Evolutionary conservation across 2,797 vertebrate genomes (phyloP), one percentile per base, ranked within the genome.

Genomic region (Petrocephalus sullivani): DNA sequence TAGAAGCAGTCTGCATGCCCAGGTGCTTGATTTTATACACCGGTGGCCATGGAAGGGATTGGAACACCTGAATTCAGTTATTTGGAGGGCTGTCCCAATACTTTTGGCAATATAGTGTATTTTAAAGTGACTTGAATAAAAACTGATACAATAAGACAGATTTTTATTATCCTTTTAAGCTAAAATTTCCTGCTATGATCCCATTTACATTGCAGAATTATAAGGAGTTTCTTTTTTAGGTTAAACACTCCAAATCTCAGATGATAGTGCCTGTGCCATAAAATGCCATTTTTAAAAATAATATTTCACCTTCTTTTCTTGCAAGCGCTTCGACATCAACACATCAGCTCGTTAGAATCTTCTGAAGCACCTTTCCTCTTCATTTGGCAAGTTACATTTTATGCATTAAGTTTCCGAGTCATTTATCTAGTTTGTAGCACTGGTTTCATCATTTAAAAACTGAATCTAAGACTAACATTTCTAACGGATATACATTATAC

Each of bases 221-320:
- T 46, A 49, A 46, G 14, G 67, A 78, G 37, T 78, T 10, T 71
- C 64, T 6, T 71, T 71, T 71, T 14, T 37, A 37, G 12, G 28
- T 10, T 37, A 37, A 71, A 71, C 14, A 28, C 33, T 71, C 23
- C 10, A 71, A 37, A 78, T n/a, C 0, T 0, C 37, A 78, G 37
- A 78, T n/a, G 14, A 41, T 78, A n/a, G 2, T 78, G 3, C 16
- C 37, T 46, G 71, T 78, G 37, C 71, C 33, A 28, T 71, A 28
- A 78, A 78, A 78, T 78, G 37, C 19, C 16, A 78, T 78, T 78
- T 78, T 78, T 33, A 78, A 78, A 78, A 46, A 78, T 46, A 78
- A 46, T 78, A 37, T 78, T 78, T 75, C 4, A 41, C 23, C 28
- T 33, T 67, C 10, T 67, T 67, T 71, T 71, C 28, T 37, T 71